Evolutionary conservation across 2,888 invertebrate species (phyloP), one percentile per base, ranked within the genome.

Genomic region (Achlya flavicornis): DNA sequence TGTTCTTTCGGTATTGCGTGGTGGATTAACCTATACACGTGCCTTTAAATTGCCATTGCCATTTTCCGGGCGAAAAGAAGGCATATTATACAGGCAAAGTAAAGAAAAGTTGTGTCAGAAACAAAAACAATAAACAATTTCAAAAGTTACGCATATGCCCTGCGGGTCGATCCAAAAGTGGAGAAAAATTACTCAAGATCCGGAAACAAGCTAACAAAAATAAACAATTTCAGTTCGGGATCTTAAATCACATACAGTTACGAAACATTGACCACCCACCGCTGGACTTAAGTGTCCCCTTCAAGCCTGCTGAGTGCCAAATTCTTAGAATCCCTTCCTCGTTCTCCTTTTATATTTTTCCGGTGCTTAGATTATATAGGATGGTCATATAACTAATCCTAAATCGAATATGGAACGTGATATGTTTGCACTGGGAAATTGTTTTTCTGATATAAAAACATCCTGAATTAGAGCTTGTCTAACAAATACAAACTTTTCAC

Each of bases 401-500:
- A 48, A 48, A 48, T 48, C 16, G 41, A 41, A 41, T 41, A 41
- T 12, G 41, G 10, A 41, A 41, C 41, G 12, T 41, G 41, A 38
- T 38, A 35, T 7, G 5, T 35, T 35, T 35, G 7, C 7, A 35
- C 7, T 35, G 6, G n/a, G n/a, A 7, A 35, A 6, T 35, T 35
- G 26, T 26, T 26, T 26, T 26, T 26, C 26, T 26, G 26, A 26
- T 26, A 26, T 26, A 26, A 26, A 26, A 26, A 26, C 7, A 43
- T 43, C 58, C 58, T 32, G 7, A 5, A 7, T 26, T 16, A 48
- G 16, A 16, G 48, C 16, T 48, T 53, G 16, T 58, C 12, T 35
- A n/a, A 35, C 60, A 19, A 12, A 38, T 38, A 58, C 58, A 38
- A 59, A 59, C 8, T 38, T 59, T 59, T 43, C 43, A 60, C 43